Evolutionary conservation across 1,140 invertebrate genomes (phyloP).

Genomic region (Drosophila jambulina): DNA sequence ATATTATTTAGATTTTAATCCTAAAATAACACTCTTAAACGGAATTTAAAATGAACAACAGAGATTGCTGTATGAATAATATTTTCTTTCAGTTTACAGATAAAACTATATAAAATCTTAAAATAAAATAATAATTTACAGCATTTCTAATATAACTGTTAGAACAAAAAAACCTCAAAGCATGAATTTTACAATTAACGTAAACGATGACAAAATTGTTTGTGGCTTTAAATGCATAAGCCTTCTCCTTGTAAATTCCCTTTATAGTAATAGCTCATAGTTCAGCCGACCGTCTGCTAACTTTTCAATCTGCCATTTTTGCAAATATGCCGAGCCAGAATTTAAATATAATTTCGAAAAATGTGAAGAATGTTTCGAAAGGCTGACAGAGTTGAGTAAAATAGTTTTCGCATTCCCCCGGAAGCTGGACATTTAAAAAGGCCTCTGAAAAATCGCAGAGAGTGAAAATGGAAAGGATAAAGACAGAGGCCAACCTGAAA

Average conservation of each 20-base stretch:
- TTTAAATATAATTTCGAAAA: not conserved
- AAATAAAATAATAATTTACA: not conserved
- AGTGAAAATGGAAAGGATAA: not conserved
- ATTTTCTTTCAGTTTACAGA: not conserved
- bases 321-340: conserved; percentile 1
- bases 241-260: not conserved
- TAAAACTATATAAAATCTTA: not conserved
- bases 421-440: not conserved
- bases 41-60: not conserved
- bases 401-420: conserved; percentile 30
- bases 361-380: conserved; percentile 9
- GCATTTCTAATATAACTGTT: too few relatives aligned
- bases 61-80: too few relatives aligned
- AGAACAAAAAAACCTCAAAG: not conserved
- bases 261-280: not conserved
- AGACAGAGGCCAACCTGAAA: not conserved
- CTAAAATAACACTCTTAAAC: not conserved
- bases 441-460: not conserved
- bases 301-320: conserved; percentile 9
- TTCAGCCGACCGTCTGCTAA: not conserved
- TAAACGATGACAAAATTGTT: too few relatives aligned
- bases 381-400: conserved; percentile 22
- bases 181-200: not conserved
- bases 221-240: not conserved
- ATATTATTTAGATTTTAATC: not conserved